Conservation (phyloP, 1,140 invertebrate genomes). For the Bombus confusus region DNA sequence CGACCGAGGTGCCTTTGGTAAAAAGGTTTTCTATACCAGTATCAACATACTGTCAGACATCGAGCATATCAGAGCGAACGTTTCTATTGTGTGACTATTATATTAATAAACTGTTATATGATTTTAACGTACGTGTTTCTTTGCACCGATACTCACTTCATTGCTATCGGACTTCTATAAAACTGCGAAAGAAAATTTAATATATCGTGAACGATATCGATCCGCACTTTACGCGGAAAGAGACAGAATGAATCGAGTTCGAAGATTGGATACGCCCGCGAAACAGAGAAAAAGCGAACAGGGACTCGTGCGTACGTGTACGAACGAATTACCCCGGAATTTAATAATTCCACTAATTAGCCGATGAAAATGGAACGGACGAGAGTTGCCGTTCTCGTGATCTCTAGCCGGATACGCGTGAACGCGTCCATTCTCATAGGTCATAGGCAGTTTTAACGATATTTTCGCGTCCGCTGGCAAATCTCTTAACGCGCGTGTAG, state of each 20-base stretch:
- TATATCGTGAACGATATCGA: not conserved
- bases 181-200: too few relatives aligned
- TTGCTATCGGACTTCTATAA: too few relatives aligned
- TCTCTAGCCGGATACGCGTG: constrained; percentile 20
- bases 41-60: too few relatives aligned
- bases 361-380: constrained; percentile 36
- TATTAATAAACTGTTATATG: too few relatives aligned
- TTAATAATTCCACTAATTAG: constrained; percentile 41
- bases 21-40: too few relatives aligned
- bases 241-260: too few relatives aligned
- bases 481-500: not conserved
- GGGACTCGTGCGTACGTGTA: not conserved
- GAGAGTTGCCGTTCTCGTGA: constrained; percentile 16
- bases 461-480: not conserved
- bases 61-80: too few relatives aligned
- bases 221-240: not conserved
- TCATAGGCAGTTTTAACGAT: not conserved
- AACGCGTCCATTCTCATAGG: not conserved
- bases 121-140: too few relatives aligned
- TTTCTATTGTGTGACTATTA: too few relatives aligned
- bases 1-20: too few relatives aligned
- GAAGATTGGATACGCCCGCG: not conserved
- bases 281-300: not conserved
- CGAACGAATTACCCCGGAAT: constrained; percentile 32
- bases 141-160: too few relatives aligned